These are phyloP conservation scores for Harpagoxenus sublaevis DNA, from an alignment of 2,888 invertebrate genomes.

Conservation along the genomic window DNA sequence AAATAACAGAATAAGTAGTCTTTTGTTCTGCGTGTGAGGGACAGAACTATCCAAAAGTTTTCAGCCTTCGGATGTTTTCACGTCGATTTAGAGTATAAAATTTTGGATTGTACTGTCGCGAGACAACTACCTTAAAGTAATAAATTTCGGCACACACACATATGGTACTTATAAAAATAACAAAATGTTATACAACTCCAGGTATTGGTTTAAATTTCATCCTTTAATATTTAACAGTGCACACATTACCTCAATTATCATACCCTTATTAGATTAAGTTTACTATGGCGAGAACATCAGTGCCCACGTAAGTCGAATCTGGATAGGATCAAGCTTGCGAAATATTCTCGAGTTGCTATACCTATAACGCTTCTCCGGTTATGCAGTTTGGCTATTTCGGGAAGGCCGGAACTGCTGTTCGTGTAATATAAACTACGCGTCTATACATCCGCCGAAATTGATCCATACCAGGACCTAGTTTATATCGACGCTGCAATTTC, in stretches of 20 bases:
- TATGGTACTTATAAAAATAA: too few relatives aligned
- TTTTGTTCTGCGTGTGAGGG: too few relatives aligned
- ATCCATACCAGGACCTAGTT: not conserved
- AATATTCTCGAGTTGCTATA: constrained; percentile 7
- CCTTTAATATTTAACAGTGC: too few relatives aligned
- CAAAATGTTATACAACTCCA: too few relatives aligned
- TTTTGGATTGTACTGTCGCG: too few relatives aligned
- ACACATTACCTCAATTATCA: not conserved
- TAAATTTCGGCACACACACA: too few relatives aligned
- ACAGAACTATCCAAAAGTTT: too few relatives aligned
- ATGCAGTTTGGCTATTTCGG: constrained; percentile 23
- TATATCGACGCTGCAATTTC: not conserved
- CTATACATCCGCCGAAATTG: not conserved
- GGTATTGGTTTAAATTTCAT: too few relatives aligned
- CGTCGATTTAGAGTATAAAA: too few relatives aligned
- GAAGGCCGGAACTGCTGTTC: constrained; percentile 8
- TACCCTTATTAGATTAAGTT: not conserved
- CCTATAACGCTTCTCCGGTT: not conserved
- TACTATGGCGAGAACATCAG: not conserved
- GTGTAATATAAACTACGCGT: constrained; percentile 16
- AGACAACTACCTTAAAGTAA: too few relatives aligned
- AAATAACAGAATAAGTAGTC: too few relatives aligned
- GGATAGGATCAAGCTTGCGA: constrained; percentile 7
- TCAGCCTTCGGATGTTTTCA: too few relatives aligned
- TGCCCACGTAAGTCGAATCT: not conserved